Evolutionary conservation across 2,113 vertebrate species (phyloP), one percentile per base, ranked within the genome.

Genomic region (Onychorhynchus coronatus): DNA sequence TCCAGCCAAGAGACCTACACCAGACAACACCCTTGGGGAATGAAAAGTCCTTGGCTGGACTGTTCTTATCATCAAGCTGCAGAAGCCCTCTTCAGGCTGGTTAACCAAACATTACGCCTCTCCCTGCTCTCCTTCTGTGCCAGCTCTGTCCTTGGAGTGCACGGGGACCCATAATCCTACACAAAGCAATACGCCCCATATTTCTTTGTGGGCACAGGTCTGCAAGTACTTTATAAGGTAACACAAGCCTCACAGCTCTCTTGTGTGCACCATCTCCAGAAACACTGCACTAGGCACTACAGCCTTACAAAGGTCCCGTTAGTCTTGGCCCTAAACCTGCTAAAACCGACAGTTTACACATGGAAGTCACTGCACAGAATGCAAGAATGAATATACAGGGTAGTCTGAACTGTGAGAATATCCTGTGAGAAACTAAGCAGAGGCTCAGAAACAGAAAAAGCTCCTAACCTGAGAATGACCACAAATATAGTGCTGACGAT

Each of bases 21-120:
- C 13, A 52, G n/a, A 6, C 22, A 63, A 59, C 0, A 1, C 39
- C 21, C 22, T 8, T 31, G 19, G 27, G 30, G 30, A 83, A 74
- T 8, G 19, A 6, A 10, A 17, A 61, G 28, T 63, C 25, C 24
- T 30, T 74, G 25, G 21, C 16, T 46, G 42, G n/a, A 52, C 25
- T 18, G 3, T 41, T 78, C 49, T n/a, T 35, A 61, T 14, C 37
- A 46, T 5, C 0, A 1, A 46, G 11, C 24, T 1, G 1, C 30
- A 63, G 42, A 50, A 83, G 28, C 14, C 18, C 20, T 19, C 11
- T 7, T 49, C 41, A 28, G 65, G 42, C 19, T 47, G 35, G 8
- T 62, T 74, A 78, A 77, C 23, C 12, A 46, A 68, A 31, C 12
- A 14, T 27, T 22, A 59, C 21, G 53, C 7, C 22, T 39, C 22